These are phyloP conservation scores for Bombus turneri DNA, from an alignment of 1,140 invertebrate genomes.

Conservation along the genomic window DNA sequence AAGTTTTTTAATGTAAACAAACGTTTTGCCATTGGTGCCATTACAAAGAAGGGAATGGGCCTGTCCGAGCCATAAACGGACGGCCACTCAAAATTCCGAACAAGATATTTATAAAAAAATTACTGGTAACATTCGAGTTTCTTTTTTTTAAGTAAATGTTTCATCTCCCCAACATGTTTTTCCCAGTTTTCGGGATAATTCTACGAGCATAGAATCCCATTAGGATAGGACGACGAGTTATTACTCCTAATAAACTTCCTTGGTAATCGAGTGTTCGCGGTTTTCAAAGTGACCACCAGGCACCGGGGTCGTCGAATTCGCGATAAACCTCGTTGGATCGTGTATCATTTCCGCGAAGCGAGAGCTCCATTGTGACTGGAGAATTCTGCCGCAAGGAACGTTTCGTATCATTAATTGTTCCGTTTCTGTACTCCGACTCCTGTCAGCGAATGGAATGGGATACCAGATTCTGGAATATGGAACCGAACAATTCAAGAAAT, in stretches of 20 bases:
- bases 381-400: not conserved
- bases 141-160: too few species aligned
- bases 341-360: not conserved
- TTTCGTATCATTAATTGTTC: not conserved
- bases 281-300: not conserved
- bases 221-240: not conserved
- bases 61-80: too few species aligned
- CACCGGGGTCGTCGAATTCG: too few species aligned
- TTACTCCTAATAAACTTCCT: not conserved
- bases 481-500: not conserved
- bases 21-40: too few species aligned
- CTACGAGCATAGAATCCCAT: not conserved
- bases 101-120: too few species aligned
- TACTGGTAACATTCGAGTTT: too few species aligned
- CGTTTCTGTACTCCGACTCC: not conserved
- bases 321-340: not conserved
- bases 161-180: not conserved
- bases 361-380: too few species aligned
- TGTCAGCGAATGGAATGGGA: not conserved
- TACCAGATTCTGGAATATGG: not conserved
- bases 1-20: not conserved
- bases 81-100: too few species aligned
- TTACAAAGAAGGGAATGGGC: not conserved
- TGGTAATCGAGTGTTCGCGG: not conserved
- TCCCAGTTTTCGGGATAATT: not conserved